These are phyloP conservation scores for Drosophila tsacasi DNA, from an alignment of 1,140 invertebrate genomes.

Conservation along the genomic window DNA sequence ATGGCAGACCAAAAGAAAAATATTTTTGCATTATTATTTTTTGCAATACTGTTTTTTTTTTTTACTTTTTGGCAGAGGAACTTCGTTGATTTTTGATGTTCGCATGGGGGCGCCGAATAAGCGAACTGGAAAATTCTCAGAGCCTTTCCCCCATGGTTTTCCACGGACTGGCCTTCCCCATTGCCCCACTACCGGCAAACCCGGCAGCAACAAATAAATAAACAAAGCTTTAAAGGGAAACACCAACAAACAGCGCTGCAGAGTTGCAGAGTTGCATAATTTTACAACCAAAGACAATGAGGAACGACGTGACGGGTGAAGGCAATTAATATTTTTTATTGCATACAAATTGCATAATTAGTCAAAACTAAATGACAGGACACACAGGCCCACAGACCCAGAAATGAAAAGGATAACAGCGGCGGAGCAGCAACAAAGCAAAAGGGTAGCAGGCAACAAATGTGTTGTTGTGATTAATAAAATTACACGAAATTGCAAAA, in stretches of 20 bases:
- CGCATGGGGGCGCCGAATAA: constrained; percentile 71
- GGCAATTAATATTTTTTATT: constrained; percentile 79
- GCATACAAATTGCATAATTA: constrained; percentile 81
- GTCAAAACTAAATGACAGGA: constrained; percentile 75
- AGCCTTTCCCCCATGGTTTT: constrained; percentile 19
- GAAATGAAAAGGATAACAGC: constrained; percentile 44
- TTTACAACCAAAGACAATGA: constrained; percentile 16
- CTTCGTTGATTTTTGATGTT: constrained; percentile 62
- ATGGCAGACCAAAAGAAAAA: constrained; percentile 18
- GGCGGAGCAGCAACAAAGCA: constrained; percentile 3
- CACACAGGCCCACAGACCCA: constrained; percentile 33
- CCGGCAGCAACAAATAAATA: constrained; percentile 60
- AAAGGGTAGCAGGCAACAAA: constrained; percentile 54
- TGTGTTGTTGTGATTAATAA: constrained; percentile 83
- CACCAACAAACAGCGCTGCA: constrained; percentile 20
- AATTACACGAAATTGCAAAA: constrained; percentile 73
- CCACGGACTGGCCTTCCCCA: not conserved
- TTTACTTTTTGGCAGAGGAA: constrained; percentile 10
- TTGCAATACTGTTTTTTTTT: constrained; percentile 8
- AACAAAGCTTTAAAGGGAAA: constrained; percentile 62
- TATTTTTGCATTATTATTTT: constrained; percentile 35
- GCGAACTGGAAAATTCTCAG: constrained; percentile 70
- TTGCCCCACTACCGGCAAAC: not conserved
- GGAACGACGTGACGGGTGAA: constrained; percentile 14
- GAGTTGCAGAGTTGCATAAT: constrained; percentile 42